Conservation (phyloP, 2,888 invertebrate genomes). For the Scaeva pyrastri region DNA sequence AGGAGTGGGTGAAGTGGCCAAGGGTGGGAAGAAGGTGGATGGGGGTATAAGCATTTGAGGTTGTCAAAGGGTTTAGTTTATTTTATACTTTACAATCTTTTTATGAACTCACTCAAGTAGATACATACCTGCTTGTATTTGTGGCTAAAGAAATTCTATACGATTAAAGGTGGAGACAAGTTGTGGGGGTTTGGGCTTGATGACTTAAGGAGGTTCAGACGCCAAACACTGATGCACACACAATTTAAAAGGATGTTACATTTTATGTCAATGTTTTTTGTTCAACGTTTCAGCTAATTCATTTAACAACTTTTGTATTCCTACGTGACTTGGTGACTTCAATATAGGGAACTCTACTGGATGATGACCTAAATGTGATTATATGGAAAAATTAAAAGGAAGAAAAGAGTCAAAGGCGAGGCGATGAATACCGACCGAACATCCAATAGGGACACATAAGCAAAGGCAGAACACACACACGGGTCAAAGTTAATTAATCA, state of each 20-base stretch:
- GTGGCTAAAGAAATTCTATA: not conserved
- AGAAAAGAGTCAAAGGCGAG: not conserved
- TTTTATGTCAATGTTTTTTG: slow-evolving; percentile 46
- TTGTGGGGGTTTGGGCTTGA: not conserved
- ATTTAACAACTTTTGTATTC: slow-evolving; percentile 47
- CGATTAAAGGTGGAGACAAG: not conserved
- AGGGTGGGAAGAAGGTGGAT: too few relatives aligned
- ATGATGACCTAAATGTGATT: slow-evolving; percentile 43
- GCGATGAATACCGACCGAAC: too few relatives aligned
- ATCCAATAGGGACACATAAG: not conserved
- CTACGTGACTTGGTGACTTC: not conserved
- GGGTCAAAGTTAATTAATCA: slow-evolving; percentile 47
- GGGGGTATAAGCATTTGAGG: not conserved
- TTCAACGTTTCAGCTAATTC: slow-evolving; percentile 43
- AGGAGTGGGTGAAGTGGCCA: not conserved
- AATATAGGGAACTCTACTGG: not conserved
- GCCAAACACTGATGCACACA: not conserved
- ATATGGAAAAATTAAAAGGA: not conserved
- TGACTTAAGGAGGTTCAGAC: not conserved
- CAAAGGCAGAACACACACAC: not conserved
- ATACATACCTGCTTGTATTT: not conserved
- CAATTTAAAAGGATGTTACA: slow-evolving; percentile 54
- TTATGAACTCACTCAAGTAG: slow-evolving; percentile 26
- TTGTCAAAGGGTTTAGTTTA: slow-evolving; percentile 28
- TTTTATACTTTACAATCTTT: slow-evolving; percentile 29